phyloP scores from a whole-genome alignment of 2,113 vertebrate genomes.

The Cromileptes altivelis region DNA sequence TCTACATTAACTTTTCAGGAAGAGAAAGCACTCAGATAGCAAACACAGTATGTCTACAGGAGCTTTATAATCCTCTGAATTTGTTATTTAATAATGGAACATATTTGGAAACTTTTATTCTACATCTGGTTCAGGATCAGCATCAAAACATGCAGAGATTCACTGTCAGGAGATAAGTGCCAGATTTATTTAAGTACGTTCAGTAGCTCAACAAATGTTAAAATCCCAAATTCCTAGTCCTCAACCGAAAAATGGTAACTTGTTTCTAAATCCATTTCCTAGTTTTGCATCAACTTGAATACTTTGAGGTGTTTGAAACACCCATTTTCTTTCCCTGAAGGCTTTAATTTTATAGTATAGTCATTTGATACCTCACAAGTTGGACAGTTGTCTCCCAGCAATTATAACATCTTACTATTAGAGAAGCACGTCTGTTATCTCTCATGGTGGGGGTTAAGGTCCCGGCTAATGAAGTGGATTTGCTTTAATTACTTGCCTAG shows the following conservation, averaged over 20 bases:
- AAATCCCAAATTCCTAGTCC: not conserved
- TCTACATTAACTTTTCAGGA: not conserved
- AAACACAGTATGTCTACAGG: not conserved
- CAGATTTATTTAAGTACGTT: not conserved
- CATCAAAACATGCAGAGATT: not conserved
- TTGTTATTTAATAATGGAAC: not conserved
- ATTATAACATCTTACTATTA: conserved; percentile 61
- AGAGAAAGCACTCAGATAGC: not conserved
- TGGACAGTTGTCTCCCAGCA: conserved; percentile 38
- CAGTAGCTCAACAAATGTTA: not conserved
- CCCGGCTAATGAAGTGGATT: conserved; percentile 80
- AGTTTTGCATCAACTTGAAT: not conserved
- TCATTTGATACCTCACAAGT: conserved; percentile 22
- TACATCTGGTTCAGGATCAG: not conserved
- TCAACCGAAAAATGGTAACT: not conserved
- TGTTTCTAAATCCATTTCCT: not conserved
- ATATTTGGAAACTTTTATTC: not conserved
- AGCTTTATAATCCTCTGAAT: not conserved
- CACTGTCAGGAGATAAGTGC: not conserved
- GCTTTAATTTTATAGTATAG: not conserved
- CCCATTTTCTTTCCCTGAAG: not conserved
- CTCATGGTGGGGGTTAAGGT: conserved; percentile 60
- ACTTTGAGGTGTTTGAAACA: not conserved
- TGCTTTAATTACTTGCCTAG: conserved; percentile 78
- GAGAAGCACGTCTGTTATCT: conserved; percentile 63